These are phyloP conservation scores for Raphicerus campestris DNA, from an alignment of 2,113 vertebrate genomes.

Conservation along the genomic window DNA sequence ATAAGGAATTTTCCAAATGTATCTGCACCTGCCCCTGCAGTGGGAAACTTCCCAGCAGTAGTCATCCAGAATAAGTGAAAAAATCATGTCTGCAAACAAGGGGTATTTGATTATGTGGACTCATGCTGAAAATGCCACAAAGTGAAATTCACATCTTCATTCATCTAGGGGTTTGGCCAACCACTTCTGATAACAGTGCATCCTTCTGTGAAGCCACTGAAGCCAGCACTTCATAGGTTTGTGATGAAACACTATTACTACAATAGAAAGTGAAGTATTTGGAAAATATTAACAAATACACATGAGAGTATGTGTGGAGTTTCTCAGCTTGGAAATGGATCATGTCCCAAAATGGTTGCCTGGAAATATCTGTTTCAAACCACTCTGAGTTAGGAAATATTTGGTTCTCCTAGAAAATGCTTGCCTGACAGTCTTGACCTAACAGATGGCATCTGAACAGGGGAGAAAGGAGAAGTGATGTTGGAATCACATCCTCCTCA, in stretches of 20 bases:
- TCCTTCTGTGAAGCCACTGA: neutral
- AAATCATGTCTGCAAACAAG: neutral
- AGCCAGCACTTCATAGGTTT: neutral
- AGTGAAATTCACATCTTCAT: neutral
- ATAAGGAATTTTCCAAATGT: neutral
- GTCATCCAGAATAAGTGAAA: neutral
- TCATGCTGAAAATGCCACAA: neutral
- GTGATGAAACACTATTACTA: neutral
- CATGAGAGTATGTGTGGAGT: neutral
- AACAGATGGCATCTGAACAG: neutral
- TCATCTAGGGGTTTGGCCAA: neutral
- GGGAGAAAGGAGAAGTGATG: slow-evolving; percentile 43
- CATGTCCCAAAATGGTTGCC: neutral
- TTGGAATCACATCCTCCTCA: slow-evolving; percentile 41
- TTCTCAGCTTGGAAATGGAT: neutral
- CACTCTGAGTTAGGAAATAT: neutral
- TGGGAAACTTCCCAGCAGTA: neutral
- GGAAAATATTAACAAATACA: slow-evolving; percentile 14
- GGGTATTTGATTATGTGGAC: neutral
- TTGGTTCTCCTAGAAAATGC: neutral
- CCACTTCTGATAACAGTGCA: neutral
- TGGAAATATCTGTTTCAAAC: slow-evolving; percentile 49
- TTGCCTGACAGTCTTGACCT: slow-evolving; percentile 24
- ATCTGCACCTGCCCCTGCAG: neutral
- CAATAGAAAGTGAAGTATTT: neutral